Evolutionary conservation across 2,797 vertebrate genomes (phyloP), one percentile per base, ranked within the genome.

Genomic region (Karalla daura): DNA sequence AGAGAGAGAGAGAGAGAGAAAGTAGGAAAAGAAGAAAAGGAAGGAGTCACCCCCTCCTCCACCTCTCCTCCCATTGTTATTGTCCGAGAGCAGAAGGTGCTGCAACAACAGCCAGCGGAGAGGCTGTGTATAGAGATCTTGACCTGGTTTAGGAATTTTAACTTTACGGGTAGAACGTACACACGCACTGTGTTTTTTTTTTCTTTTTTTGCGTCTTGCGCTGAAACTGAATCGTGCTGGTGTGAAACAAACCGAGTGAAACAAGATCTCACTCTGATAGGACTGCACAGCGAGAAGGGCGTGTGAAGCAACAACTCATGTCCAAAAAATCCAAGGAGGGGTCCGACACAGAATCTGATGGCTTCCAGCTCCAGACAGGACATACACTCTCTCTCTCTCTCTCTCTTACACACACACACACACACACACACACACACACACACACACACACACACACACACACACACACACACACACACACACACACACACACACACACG

Each of bases 301-400:
- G 89, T 86, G 86, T 69, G 44, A 73, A 58, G 63, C 18, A 60
- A 79, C n/a, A 78, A 86, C 74, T 89, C 79, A 82, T 52, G 81
- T 85, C 85, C 80, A 73, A 86, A 89, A 81, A 79, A 90, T 89
- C 74, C 18, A 52, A 81, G 87, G 80, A 83, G 85, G 73, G 71
- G 83, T 80, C 64, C 44, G 44, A 64, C 66, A 68, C 69, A 60
- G 66, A 71, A 72, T 63, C 73, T 85, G 86, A 91, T 89, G 82
- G 65, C 77, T 92, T 89, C 86, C 89, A 88, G 90, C 77, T 53
- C 63, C 27, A 25, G 64, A 67, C 51, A 67, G 58, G 50, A 76
- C 74, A n/a, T n/a, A n/a, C n/a, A n/a, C n/a, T n/a, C n/a, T n/a
- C n/a, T n/a, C n/a, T n/a, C n/a, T n/a, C n/a, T n/a, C n/a, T n/a